phyloP scores from a whole-genome alignment of 2,797 vertebrate genomes.

The Melanotaenia parkinsoni region DNA sequence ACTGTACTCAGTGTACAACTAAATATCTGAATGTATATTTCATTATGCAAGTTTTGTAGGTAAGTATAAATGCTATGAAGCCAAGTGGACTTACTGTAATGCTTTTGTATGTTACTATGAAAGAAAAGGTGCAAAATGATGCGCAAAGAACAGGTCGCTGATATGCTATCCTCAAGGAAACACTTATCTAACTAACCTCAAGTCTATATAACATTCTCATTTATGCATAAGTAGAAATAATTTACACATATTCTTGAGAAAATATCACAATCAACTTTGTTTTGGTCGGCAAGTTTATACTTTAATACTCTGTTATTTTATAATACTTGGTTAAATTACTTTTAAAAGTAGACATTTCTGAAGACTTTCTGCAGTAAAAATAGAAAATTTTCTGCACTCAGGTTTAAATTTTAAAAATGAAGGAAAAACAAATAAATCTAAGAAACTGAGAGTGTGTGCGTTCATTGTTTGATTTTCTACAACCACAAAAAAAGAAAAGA shows the following conservation, averaged over 20 bases:
- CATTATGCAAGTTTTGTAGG: conserved; percentile 70
- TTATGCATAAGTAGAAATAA: conserved; percentile 54
- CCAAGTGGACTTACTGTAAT: conserved; percentile 59
- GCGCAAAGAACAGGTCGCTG: conserved; percentile 53
- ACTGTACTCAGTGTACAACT: conserved; percentile 71
- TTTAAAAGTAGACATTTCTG: conserved; percentile 47
- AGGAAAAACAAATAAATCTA: conserved; percentile 72
- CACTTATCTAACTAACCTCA: conserved; percentile 64
- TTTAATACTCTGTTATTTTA: conserved; percentile 54
- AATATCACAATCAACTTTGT: conserved; percentile 51
- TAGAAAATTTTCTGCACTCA: conserved; percentile 69
- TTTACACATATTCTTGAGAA: conserved; percentile 48
- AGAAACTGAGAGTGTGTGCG: conserved; percentile 41
- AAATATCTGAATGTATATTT: conserved; percentile 83
- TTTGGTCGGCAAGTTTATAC: conserved; percentile 54
- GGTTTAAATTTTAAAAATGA: conserved; percentile 56
- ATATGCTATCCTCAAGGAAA: conserved; percentile 65
- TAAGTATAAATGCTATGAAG: conserved; percentile 59
- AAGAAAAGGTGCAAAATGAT: conserved; percentile 68
- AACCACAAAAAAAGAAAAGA: conserved; percentile 7
- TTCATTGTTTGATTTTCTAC: conserved; percentile 13
- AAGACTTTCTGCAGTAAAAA: conserved; percentile 45
- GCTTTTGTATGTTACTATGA: conserved; percentile 40
- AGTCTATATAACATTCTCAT: conserved; percentile 65
- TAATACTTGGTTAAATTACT: conserved; percentile 36